These are phyloP conservation scores for Lycaena phlaeas DNA, from an alignment of 2,888 invertebrate genomes.

Conservation along the genomic window DNA sequence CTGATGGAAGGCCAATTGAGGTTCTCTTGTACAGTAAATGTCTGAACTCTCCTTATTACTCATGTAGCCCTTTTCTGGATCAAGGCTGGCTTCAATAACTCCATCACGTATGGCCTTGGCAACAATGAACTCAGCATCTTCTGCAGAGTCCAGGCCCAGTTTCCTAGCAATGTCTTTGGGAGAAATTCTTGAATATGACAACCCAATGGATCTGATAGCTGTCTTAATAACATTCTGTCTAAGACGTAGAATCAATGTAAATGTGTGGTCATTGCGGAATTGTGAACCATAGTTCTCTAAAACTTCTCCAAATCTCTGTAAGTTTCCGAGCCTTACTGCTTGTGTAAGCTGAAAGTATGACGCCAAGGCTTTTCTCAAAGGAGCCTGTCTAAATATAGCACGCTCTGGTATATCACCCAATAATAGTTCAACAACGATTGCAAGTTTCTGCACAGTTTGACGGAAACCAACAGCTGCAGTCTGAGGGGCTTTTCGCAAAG, in stretches of 20 bases:
- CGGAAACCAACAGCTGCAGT: constrained; percentile 98
- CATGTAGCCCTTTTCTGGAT: constrained; percentile 96
- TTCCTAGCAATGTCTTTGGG: constrained; percentile 96
- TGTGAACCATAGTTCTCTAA: constrained; percentile 91
- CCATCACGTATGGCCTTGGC: constrained; percentile 98
- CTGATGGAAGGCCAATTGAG: constrained; percentile 96
- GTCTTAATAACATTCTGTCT: constrained; percentile 99
- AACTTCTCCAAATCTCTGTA: constrained; percentile 94
- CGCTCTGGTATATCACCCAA: constrained; percentile 98
- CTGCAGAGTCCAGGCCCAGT: constrained; percentile 92
- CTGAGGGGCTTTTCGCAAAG: constrained; percentile 97
- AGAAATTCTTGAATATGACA: constrained; percentile 97
- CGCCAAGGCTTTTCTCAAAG: constrained; percentile 88
- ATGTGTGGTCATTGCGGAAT: constrained; percentile 95
- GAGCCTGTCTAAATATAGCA: constrained; percentile 93
- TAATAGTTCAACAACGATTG: constrained; percentile 94
- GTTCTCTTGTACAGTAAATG: constrained; percentile 96
- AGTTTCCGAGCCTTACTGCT: constrained; percentile 94
- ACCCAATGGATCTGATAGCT: constrained; percentile 94
- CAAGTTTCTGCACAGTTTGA: constrained; percentile 96
- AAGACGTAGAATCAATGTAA: constrained; percentile 94
- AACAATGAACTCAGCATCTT: constrained; percentile 99
- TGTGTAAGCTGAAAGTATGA: constrained; percentile 99
- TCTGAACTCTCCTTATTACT: constrained; percentile 98
- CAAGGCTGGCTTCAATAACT: constrained; percentile 97